Evolutionary conservation across 1,140 invertebrate genomes (phyloP).

Genomic region (Drosophila sechellia): DNA sequence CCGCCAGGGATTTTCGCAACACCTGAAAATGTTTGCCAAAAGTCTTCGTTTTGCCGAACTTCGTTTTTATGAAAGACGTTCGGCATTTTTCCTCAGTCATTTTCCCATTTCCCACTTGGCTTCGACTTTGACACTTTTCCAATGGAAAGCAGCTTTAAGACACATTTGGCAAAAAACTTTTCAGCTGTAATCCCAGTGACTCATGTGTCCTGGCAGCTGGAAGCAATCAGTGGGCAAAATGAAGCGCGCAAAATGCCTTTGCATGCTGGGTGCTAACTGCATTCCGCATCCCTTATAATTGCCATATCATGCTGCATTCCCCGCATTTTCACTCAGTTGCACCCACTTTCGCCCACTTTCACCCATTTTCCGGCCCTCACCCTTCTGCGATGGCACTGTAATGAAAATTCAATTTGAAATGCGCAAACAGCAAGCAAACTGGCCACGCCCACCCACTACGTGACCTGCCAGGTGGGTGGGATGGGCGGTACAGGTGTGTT

Average conservation of each 20-base stretch:
- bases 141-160: background rate
- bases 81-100: background rate
- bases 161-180: slow-evolving; percentile 1
- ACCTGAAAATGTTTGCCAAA: background rate
- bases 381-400: slow-evolving; percentile 12
- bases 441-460: slow-evolving; percentile 14
- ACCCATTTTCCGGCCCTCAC: background rate
- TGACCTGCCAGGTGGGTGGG: slow-evolving; percentile 4
- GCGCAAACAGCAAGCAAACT: slow-evolving; percentile 51
- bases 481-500: background rate
- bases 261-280: slow-evolving; percentile 15
- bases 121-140: slow-evolving; percentile 38
- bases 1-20: background rate
- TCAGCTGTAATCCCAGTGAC: slow-evolving; percentile 8
- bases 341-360: background rate
- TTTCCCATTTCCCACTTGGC: slow-evolving; percentile 21
- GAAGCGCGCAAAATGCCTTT: slow-evolving; percentile 6
- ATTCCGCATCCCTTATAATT: slow-evolving; percentile 38
- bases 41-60: background rate
- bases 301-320: slow-evolving; percentile 33
- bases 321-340: background rate
- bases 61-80: background rate
- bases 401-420: slow-evolving; percentile 51
- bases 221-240: slow-evolving; percentile 22
- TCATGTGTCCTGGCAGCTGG: slow-evolving; percentile 24